Percentiles rank a stretch among this genome's conserved stretches.
Evolutionary conservation across 37 sponge, comb jelly and placozoan genomes (phyloP).

Genomic region (Beroe ovata): DNA sequence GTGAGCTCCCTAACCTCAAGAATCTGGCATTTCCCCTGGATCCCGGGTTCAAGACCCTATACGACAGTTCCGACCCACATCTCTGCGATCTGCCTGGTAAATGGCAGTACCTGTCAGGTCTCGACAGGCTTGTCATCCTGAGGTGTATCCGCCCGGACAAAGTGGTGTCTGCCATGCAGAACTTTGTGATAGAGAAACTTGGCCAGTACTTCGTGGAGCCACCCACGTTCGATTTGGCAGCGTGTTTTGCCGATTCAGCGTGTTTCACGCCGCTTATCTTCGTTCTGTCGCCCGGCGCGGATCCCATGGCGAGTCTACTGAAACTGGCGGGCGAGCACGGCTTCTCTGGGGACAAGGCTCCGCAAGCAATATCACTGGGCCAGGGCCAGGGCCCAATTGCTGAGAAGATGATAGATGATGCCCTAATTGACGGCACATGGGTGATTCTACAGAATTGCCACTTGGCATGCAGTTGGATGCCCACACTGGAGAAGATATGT

Average conservation of each 20-base stretch:
- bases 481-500: conserved; percentile 72
- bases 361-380: conserved; percentile 69
- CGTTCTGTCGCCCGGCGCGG: conserved; percentile 72
- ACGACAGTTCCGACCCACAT: conserved; percentile 67
- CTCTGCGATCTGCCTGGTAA: conserved; percentile 40
- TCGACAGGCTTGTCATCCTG: conserved; percentile 70
- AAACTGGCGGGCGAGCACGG: conserved; percentile 70
- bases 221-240: conserved; percentile 70
- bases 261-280: conserved; percentile 70
- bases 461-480: conserved; percentile 69
- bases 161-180: conserved; percentile 67
- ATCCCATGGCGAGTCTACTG: conserved; percentile 69
- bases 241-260: conserved; percentile 68
- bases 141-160: conserved; percentile 73
- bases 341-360: conserved; percentile 34
- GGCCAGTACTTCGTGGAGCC: conserved; percentile 68
- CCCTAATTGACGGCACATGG: conserved; percentile 70
- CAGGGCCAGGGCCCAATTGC: conserved; percentile 77
- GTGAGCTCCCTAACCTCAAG: conserved; percentile 59
- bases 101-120: conserved; percentile 54
- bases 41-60: conserved; percentile 44
- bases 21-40: conserved; percentile 5
- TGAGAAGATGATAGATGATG: conserved; percentile 70
- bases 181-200: conserved; percentile 53
- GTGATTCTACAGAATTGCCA: conserved; percentile 74